phyloP scores from a whole-genome alignment of 2,888 invertebrate species.

The Athalia rosae region DNA sequence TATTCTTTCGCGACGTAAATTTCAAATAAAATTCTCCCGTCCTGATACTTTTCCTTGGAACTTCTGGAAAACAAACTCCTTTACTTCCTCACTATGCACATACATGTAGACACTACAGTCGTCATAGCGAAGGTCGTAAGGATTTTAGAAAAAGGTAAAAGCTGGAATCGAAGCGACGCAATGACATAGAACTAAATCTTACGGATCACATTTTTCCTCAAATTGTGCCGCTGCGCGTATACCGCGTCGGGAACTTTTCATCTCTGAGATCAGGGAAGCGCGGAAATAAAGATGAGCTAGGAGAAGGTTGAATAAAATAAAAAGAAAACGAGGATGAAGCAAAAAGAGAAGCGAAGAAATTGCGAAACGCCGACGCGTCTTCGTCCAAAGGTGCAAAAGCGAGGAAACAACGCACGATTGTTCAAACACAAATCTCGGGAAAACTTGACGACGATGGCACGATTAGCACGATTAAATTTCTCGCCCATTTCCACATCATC shows the following conservation, averaged over 20 bases:
- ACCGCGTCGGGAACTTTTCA: neutral
- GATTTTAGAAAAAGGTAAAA: conserved; percentile 8
- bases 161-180: conserved; percentile 12
- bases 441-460: neutral
- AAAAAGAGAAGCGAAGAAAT: neutral
- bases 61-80: conserved; percentile 11
- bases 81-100: neutral
- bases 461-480: conserved; percentile 16
- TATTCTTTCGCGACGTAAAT: neutral
- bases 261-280: neutral
- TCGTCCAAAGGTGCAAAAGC: neutral
- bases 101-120: no score
- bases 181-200: conserved; percentile 2
- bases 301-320: neutral
- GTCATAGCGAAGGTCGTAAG: neutral
- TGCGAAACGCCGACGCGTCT: neutral
- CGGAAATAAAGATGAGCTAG: neutral
- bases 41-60: neutral
- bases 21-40: conserved; percentile 4
- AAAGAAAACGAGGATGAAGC: neutral
- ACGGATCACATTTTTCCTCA: conserved; percentile 25
- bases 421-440: neutral
- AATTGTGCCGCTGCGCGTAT: neutral
- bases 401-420: neutral
- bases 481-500: neutral